phyloP scores from a whole-genome alignment of 92 coral and sea anemone species.

The Parazoanthus atlanticus region DNA sequence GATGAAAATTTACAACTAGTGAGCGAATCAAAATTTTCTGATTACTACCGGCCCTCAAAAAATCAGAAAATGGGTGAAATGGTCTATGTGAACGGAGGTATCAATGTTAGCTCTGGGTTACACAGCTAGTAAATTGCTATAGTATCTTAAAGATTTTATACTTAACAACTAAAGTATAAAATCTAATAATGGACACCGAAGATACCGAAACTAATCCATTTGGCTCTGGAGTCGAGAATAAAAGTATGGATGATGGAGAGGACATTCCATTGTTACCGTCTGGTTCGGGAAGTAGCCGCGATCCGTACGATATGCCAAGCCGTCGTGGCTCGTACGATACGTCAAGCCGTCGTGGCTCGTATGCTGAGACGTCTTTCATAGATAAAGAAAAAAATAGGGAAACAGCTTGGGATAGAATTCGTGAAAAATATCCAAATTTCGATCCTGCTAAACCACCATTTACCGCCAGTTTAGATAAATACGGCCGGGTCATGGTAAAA shows the following conservation, averaged over 20 bases:
- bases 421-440: conserved; percentile 36
- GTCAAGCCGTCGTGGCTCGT: conserved; percentile 1
- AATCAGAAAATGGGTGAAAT: too few species aligned
- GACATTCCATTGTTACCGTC: neutral
- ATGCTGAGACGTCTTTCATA: conserved; percentile 19
- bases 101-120: too few species aligned
- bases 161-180: neutral
- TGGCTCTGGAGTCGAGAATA: neutral
- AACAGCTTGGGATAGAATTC: conserved; percentile 49
- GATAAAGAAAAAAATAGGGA: conserved; percentile 11
- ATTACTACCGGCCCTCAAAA: too few species aligned
- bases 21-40: too few species aligned
- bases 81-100: too few species aligned
- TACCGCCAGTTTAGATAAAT: conserved; percentile 39
- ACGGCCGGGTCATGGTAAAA: conserved; percentile 25
- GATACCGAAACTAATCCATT: neutral
- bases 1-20: too few species aligned
- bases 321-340: conserved; percentile 23
- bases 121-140: too few species aligned
- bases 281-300: neutral
- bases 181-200: neutral
- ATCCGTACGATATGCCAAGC: neutral
- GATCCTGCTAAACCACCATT: conserved; percentile 45
- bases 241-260: neutral
- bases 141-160: too few species aligned